Conservation (phyloP, 2,113 vertebrate genomes). For the Nerophis ophidion region DNA sequence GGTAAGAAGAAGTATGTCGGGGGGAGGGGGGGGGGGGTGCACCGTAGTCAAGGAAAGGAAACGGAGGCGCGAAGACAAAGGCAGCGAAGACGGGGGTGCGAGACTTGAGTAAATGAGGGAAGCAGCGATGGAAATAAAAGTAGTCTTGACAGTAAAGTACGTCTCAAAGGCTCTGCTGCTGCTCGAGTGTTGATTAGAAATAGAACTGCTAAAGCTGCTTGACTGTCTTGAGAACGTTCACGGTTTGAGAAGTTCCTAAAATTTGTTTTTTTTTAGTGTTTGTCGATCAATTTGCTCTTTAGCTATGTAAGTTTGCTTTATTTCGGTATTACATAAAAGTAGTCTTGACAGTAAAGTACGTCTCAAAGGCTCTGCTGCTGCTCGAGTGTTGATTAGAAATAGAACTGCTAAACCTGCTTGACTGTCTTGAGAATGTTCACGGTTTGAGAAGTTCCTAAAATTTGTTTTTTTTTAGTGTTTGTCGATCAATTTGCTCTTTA, state of each 20-base stretch:
- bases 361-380: not conserved
- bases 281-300: no score
- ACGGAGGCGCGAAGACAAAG: not conserved
- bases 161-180: not conserved
- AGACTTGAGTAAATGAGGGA: not conserved
- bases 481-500: no score
- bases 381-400: not conserved
- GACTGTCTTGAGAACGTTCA: no score
- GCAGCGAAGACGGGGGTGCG: not conserved
- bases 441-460: no score
- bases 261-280: no score
- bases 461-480: no score
- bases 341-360: not conserved
- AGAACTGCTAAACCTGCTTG: not conserved
- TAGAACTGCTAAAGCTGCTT: not conserved
- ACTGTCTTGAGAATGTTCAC: no score
- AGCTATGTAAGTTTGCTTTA: no score
- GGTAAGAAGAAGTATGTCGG: not conserved
- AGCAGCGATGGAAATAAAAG: not conserved
- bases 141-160: not conserved
- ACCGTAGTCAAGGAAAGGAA: not conserved
- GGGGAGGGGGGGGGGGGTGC: not conserved
- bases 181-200: not conserved
- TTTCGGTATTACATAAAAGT: not conserved
- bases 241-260: no score